Evolutionary conservation across 2,797 vertebrate genomes (phyloP).

Genomic region (Cottoperca gobio): DNA sequence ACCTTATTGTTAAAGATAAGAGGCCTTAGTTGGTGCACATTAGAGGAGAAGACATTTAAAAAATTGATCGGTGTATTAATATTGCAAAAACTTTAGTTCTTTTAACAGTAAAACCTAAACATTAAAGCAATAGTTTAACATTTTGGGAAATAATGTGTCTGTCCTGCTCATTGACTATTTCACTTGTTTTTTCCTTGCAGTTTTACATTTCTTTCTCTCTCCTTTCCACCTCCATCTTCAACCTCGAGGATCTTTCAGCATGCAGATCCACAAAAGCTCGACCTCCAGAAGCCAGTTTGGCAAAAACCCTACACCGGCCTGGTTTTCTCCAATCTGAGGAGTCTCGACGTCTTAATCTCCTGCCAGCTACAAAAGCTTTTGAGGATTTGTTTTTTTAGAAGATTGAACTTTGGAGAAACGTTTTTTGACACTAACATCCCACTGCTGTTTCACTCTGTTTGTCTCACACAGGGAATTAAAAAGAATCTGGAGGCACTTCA

Average conservation of each 20-base stretch:
- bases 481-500: conserved; percentile 17
- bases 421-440: neutral
- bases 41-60: neutral
- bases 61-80: no score
- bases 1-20: neutral
- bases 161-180: no score
- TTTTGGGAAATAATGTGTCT: neutral
- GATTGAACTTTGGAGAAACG: neutral
- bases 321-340: neutral
- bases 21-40: neutral
- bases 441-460: neutral
- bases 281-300: neutral
- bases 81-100: neutral
- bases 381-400: neutral
- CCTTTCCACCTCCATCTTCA: neutral
- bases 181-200: neutral
- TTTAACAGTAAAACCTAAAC: neutral
- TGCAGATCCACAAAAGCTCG: neutral
- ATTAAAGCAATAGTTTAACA: neutral
- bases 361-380: neutral
- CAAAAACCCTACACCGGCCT: neutral
- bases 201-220: neutral
- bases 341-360: neutral
- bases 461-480: conserved; percentile 5
- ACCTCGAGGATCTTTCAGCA: neutral